phyloP scores from a whole-genome alignment of 1,140 invertebrate genomes.

The Neomicropteryx cornuta region DNA sequence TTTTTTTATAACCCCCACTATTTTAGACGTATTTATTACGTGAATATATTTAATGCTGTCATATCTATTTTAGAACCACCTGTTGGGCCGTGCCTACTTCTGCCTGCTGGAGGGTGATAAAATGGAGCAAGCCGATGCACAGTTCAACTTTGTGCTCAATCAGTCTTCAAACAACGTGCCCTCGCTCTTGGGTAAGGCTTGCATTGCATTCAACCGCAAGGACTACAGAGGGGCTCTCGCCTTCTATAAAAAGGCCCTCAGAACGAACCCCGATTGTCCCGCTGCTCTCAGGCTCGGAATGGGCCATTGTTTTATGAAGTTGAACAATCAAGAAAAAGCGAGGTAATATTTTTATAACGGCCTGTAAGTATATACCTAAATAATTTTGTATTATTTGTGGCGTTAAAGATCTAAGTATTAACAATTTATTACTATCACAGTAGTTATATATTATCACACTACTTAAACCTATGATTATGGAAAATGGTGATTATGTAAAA shows the following conservation, averaged over 20 bases:
- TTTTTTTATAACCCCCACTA: too few relatives aligned
- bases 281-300: slow-evolving; percentile 94
- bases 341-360: slow-evolving; percentile 37
- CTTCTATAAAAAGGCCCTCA: slow-evolving; percentile 95
- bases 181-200: slow-evolving; percentile 93
- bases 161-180: slow-evolving; percentile 94
- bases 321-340: slow-evolving; percentile 93
- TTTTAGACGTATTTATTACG: too few relatives aligned
- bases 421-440: neutral
- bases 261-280: slow-evolving; percentile 94
- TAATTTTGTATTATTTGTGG: neutral
- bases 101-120: slow-evolving; percentile 97
- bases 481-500: too few relatives aligned
- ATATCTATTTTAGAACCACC: slow-evolving; percentile 81
- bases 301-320: slow-evolving; percentile 96
- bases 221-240: slow-evolving; percentile 90
- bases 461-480: too few relatives aligned
- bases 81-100: slow-evolving; percentile 95
- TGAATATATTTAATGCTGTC: too few relatives aligned
- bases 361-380: neutral
- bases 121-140: slow-evolving; percentile 98
- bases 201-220: slow-evolving; percentile 90
- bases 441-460: neutral
- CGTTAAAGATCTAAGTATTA: neutral
- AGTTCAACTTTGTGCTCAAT: slow-evolving; percentile 99